phyloP scores from a whole-genome alignment of 2,113 vertebrate genomes.

The Triplophysa rosa region DNA sequence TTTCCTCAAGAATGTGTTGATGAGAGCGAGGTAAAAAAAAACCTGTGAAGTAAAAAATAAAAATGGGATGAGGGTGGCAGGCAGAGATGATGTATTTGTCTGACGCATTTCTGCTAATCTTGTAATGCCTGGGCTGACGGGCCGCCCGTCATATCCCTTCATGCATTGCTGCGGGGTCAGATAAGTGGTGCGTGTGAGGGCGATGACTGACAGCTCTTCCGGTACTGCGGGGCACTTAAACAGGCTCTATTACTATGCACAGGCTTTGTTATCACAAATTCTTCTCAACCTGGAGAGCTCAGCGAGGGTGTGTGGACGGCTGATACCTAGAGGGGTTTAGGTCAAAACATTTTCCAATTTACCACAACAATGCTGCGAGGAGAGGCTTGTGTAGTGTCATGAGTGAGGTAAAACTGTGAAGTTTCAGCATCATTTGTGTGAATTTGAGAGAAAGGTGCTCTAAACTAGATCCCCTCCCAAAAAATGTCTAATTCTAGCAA shows the following conservation, averaged over 20 bases:
- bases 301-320: slow-evolving; percentile 25
- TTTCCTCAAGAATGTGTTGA: slow-evolving; percentile 30
- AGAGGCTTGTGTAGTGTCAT: background rate
- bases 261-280: slow-evolving; percentile 32
- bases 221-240: slow-evolving; percentile 17
- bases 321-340: slow-evolving; percentile 26
- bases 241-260: slow-evolving; percentile 38
- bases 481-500: no score
- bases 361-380: background rate
- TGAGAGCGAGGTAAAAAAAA: slow-evolving; percentile 7
- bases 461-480: no score
- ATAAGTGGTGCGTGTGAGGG: slow-evolving; percentile 39
- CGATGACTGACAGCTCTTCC: slow-evolving; percentile 28
- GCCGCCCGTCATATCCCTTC: slow-evolving; percentile 45
- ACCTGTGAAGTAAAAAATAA: slow-evolving; percentile 2
- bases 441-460: background rate
- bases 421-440: background rate
- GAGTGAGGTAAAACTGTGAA: background rate
- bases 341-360: background rate
- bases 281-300: slow-evolving; percentile 33
- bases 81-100: slow-evolving; percentile 49
- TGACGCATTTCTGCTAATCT: slow-evolving; percentile 45
- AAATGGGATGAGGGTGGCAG: slow-evolving; percentile 1
- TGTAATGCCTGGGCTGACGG: slow-evolving; percentile 44
- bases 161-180: slow-evolving; percentile 46